These are phyloP conservation scores for Drosophila infuscata DNA, from an alignment of 2,888 invertebrate genomes.

Conservation along the genomic window DNA sequence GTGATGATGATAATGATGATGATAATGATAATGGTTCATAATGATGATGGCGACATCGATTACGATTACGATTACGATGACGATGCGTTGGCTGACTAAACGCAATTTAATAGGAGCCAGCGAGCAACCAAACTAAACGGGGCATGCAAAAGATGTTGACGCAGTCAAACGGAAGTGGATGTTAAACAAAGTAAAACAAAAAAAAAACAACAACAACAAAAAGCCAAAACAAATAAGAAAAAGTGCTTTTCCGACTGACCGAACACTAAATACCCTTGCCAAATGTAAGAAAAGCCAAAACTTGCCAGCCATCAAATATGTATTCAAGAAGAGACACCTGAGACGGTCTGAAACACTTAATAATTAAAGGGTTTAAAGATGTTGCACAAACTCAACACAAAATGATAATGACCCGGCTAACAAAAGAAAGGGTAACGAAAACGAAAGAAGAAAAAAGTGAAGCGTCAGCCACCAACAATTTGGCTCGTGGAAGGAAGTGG, in stretches of 20 bases:
- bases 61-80: conserved; percentile 15
- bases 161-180: conserved; percentile 60
- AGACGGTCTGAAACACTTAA: not conserved
- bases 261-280: not conserved
- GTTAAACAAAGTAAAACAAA: conserved; percentile 34
- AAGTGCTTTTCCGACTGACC: too few relatives aligned
- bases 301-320: not conserved
- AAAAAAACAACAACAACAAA: not conserved
- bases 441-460: conserved; percentile 14
- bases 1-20: not conserved
- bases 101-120: conserved; percentile 9
- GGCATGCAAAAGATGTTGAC: conserved; percentile 33
- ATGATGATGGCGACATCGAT: conserved; percentile 20
- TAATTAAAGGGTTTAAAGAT: not conserved
- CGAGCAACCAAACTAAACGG: too few relatives aligned
- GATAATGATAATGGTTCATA: not conserved
- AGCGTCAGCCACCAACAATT: conserved; percentile 32
- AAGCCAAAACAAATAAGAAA: not conserved
- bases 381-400: not conserved
- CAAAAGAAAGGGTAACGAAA: not conserved
- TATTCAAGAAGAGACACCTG: not conserved
- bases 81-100: conserved; percentile 35
- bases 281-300: not conserved
- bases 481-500: conserved; percentile 35
- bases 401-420: not conserved